Conservation (phyloP, 2,113 vertebrate genomes). For the Capra hircus region DNA sequence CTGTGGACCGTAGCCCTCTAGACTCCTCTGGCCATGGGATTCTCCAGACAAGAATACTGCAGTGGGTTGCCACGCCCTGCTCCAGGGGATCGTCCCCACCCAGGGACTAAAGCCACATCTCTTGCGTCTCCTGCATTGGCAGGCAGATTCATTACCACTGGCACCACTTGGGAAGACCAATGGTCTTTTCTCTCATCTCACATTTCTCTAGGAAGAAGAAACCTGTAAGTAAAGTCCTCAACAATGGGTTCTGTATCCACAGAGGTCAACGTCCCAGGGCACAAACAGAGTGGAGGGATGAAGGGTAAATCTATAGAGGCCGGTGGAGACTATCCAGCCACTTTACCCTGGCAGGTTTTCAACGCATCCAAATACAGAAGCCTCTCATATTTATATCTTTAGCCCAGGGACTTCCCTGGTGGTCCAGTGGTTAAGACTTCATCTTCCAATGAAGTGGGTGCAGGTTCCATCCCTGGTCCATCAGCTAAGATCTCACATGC, state of each 20-base stretch:
- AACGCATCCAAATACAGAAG: background rate
- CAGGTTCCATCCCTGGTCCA: background rate
- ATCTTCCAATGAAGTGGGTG: background rate
- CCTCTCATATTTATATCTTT: background rate
- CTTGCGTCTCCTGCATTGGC: background rate
- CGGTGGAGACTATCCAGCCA: background rate
- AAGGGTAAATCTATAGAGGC: background rate
- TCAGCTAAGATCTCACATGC: background rate
- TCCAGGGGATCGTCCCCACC: background rate
- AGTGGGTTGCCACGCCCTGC: background rate
- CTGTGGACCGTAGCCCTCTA: background rate
- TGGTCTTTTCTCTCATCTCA: background rate
- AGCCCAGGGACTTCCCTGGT: background rate
- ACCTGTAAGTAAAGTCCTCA: background rate
- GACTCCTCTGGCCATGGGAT: background rate
- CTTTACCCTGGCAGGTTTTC: background rate
- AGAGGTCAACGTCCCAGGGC: background rate
- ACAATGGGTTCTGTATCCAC: background rate
- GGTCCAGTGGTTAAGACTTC: background rate
- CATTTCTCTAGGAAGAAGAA: background rate
- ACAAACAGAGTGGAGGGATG: background rate
- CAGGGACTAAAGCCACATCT: background rate
- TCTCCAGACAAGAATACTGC: background rate
- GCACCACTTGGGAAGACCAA: rapidly evolving
- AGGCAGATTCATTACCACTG: background rate